phyloP scores from a whole-genome alignment of 2,113 vertebrate genomes.

The Raja brachyura region DNA sequence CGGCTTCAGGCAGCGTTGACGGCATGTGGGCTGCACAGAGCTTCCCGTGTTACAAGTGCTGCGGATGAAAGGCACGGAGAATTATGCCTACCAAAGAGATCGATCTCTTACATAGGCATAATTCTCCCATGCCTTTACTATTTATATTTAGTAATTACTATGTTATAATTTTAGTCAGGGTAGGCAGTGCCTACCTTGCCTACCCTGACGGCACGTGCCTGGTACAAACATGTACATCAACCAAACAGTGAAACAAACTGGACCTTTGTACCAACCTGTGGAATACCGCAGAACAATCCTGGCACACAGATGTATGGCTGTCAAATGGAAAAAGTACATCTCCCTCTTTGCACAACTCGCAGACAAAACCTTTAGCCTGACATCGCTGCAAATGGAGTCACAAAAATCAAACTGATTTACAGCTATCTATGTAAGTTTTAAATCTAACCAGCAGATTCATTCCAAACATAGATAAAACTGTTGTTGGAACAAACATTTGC shows the following conservation, averaged over 20 bases:
- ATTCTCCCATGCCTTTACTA: too few relatives aligned
- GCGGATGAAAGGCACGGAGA: too few relatives aligned
- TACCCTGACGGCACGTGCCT: too few relatives aligned
- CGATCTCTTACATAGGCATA: too few relatives aligned
- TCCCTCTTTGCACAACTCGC: slow-evolving; percentile 94
- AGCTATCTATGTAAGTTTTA: background rate
- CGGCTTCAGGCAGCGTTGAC: too few relatives aligned
- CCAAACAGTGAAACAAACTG: background rate
- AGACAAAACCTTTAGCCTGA: slow-evolving; percentile 95
- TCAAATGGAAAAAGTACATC: slow-evolving; percentile 95
- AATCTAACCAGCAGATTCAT: background rate
- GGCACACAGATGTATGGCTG: slow-evolving; percentile 91
- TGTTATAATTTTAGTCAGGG: too few relatives aligned
- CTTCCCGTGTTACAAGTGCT: too few relatives aligned
- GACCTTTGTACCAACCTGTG: slow-evolving; percentile 72
- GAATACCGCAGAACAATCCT: slow-evolving; percentile 87
- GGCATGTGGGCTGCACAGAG: too few relatives aligned
- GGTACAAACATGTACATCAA: too few relatives aligned
- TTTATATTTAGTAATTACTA: too few relatives aligned
- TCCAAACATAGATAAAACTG: background rate
- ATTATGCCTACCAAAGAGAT: too few relatives aligned
- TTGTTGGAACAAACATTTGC: background rate
- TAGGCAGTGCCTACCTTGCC: too few relatives aligned
- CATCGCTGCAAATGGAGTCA: slow-evolving; percentile 63
- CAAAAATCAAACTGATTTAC: background rate